Conservation (phyloP, 2,113 vertebrate genomes). For the Synodontis membranacea region DNA sequence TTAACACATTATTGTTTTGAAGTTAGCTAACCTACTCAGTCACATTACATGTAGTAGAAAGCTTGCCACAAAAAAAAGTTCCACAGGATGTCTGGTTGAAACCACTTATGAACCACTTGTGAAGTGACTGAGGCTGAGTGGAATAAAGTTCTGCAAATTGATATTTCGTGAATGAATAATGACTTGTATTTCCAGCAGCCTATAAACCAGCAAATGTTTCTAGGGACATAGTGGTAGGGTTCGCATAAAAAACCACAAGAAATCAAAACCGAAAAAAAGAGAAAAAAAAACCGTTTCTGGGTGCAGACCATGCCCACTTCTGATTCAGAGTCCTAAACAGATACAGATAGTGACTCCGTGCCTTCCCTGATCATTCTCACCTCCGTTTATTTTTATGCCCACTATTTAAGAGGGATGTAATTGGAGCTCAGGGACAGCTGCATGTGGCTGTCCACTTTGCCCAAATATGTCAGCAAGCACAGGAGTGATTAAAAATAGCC, state of each 20-base stretch:
- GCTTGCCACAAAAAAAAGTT: neutral
- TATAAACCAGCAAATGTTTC: neutral
- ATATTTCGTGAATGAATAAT: neutral
- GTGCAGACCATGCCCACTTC: neutral
- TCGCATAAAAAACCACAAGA: neutral
- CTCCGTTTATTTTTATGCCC: slow-evolving; percentile 56
- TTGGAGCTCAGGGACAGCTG: slow-evolving; percentile 58
- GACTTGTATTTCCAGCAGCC: neutral
- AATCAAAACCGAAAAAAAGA: too few species aligned
- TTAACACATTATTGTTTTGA: neutral
- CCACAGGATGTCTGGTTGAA: neutral
- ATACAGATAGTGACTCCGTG: neutral
- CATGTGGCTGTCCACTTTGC: slow-evolving; percentile 40
- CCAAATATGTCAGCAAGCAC: slow-evolving; percentile 54
- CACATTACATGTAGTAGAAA: neutral
- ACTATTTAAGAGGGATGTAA: slow-evolving; percentile 51
- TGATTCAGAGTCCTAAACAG: neutral
- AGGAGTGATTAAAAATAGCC: slow-evolving; percentile 57
- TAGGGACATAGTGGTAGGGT: neutral
- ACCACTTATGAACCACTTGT: neutral
- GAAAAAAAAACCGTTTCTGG: neutral
- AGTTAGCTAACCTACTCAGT: neutral
- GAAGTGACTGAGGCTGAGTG: neutral
- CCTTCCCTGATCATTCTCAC: slow-evolving; percentile 40
- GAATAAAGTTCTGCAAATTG: neutral